Evolutionary conservation across 35 echinoderm and acorn worm genomes (phyloP).

Genomic region (Lytechinus pictus): DNA sequence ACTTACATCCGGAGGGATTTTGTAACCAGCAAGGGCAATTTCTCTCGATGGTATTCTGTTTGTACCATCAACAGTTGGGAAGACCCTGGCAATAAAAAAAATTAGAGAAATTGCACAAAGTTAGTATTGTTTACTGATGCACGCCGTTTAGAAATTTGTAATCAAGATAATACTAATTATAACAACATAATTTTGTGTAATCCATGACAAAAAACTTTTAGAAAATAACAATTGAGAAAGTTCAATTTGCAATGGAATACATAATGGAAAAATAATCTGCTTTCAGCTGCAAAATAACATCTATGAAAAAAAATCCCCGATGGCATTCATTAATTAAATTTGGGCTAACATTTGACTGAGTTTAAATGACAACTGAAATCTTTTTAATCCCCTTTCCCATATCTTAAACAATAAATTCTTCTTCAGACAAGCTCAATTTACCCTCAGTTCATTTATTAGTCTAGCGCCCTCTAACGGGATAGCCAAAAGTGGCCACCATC

Average conservation of each 20-base stretch:
- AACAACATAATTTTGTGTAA: not conserved
- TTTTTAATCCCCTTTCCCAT: no score
- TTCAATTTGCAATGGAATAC: no score
- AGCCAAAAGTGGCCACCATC: not conserved
- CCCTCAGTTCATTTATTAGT: not conserved
- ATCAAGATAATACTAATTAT: not conserved
- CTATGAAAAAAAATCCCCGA: no score
- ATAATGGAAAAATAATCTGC: no score
- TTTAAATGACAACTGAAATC: no score
- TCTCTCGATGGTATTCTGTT: conserved; percentile 73
- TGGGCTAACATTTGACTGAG: no score
- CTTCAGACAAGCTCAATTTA: not conserved
- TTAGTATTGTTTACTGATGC: not conserved
- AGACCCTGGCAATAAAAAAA: conserved; percentile 61
- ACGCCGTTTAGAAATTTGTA: not conserved
- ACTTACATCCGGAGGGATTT: conserved; percentile 91
- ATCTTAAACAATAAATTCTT: not conserved
- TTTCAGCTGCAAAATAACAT: no score
- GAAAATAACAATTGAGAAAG: no score
- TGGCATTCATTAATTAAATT: no score
- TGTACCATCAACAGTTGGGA: conserved; percentile 89
- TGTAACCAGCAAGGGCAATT: conserved; percentile 80
- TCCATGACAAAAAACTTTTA: no score
- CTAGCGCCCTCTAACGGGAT: not conserved
- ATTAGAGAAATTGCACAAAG: not conserved